Evolutionary conservation across 2,113 vertebrate species (phyloP), one percentile per base, ranked within the genome.

Genomic region (Vulpes vulpes): DNA sequence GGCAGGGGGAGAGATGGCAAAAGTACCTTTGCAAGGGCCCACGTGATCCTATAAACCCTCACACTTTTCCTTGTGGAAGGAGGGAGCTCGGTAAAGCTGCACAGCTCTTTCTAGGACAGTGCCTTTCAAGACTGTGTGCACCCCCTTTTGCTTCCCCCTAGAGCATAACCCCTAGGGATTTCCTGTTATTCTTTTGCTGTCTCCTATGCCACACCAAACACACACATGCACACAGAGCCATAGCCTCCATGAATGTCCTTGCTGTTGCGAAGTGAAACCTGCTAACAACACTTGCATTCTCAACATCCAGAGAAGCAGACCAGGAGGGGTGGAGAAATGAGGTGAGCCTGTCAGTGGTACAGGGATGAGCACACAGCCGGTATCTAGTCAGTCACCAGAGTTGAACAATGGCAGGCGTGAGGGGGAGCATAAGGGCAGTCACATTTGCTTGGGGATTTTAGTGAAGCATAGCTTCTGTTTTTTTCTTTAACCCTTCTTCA

Each of bases 41-140:
- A 0, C 8, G 3, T 1, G 1, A 35, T 2, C 11, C 49, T 76
- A 0, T 53, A 53, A 64, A 43, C 23, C 35, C 7, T 20, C 38
- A 0, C 14, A 4, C 2, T 8, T n/a, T 27, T n/a, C 38, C 16
- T 79, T 3, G 11, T 49, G 38, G 11, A 62, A 65, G 53, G 59
- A 53, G 12, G 14, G 25, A 67, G n/a, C 30, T 17, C 23, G 25
- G 15, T 11, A 69, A 43, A 64, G 67, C 38, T 17, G 23, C 23
- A 27, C 11, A 17, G 49, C n/a, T 73, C 25, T 59, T 51, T 60
- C n/a, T 57, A 82, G 14, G 27, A 55, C 49, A 95, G 49, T 15
- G 43, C 25, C 22, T 57, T 38, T 62, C n/a, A 43, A 69, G 38
- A 49, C 4, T 32, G 1, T 78, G 9, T 11, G 14, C 11, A 23